phyloP scores from a whole-genome alignment of 2,888 invertebrate species.

The Melikaiella ostensackeni region DNA sequence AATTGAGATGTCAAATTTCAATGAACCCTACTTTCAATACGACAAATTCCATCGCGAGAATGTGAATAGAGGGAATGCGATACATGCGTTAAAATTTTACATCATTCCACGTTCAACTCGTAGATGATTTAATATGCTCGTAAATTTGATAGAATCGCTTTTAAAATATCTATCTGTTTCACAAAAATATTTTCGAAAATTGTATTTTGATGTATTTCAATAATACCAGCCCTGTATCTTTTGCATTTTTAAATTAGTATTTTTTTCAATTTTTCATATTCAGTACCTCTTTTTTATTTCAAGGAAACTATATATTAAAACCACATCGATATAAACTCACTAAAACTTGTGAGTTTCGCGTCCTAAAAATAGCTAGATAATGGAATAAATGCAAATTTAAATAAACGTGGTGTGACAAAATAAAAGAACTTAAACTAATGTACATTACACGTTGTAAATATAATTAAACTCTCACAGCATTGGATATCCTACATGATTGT shows the following conservation, averaged over 20 bases:
- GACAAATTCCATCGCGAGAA: not conserved
- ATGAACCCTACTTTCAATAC: not conserved
- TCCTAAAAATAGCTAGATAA: too few species aligned
- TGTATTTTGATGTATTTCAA: not conserved
- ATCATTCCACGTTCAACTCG: not conserved
- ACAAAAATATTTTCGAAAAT: not conserved
- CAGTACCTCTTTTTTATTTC: not conserved
- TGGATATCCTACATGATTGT: too few species aligned
- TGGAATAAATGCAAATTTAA: not conserved
- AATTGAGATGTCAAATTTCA: not conserved
- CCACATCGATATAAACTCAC: not conserved
- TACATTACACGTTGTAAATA: not conserved
- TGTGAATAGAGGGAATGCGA: not conserved
- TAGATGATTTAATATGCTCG: not conserved
- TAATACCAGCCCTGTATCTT: not conserved
- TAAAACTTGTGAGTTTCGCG: not conserved
- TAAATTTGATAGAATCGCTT: not conserved
- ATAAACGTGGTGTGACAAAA: not conserved
- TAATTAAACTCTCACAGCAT: not conserved
- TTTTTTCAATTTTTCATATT: not conserved
- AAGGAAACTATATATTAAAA: not conserved
- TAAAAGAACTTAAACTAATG: not conserved
- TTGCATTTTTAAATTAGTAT: not conserved
- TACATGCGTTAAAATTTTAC: not conserved
- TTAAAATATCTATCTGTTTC: not conserved